Conservation (phyloP, 2,888 invertebrate genomes). For the Halictus ligatus region DNA sequence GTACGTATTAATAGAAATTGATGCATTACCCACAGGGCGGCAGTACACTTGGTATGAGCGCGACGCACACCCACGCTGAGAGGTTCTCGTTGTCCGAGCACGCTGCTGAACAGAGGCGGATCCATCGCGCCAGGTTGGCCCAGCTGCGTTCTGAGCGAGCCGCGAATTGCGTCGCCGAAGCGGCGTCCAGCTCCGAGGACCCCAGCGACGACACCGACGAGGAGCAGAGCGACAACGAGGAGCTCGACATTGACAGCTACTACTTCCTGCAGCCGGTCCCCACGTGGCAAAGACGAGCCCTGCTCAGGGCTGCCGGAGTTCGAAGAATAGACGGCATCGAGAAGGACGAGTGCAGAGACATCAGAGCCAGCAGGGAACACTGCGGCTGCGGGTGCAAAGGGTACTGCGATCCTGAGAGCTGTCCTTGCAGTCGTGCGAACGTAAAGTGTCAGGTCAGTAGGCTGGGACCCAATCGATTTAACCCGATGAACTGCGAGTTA, state of each 20-base stretch:
- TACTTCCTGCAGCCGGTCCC: conserved; percentile 97
- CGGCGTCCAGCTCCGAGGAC: conserved; percentile 91
- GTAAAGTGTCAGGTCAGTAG: conserved; percentile 94
- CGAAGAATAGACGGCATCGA: conserved; percentile 96
- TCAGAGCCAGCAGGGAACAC: conserved; percentile 95
- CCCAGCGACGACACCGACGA: conserved; percentile 92
- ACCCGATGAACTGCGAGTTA: not conserved
- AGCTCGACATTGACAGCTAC: conserved; percentile 94
- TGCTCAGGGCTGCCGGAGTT: conserved; percentile 96
- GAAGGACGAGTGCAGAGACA: conserved; percentile 97
- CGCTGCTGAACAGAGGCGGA: conserved; percentile 93
- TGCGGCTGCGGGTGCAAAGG: conserved; percentile 97
- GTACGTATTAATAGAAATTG: not conserved
- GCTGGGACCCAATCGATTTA: not conserved
- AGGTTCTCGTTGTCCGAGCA: conserved; percentile 95
- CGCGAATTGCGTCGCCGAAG: conserved; percentile 83
- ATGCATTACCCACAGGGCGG: conserved; percentile 75
- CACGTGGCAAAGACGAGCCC: conserved; percentile 94
- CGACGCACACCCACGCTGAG: conserved; percentile 89
- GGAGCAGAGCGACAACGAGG: conserved; percentile 92
- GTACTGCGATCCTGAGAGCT: conserved; percentile 97
- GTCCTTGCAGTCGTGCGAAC: conserved; percentile 96
- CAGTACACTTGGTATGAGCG: conserved; percentile 95
- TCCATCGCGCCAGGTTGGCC: conserved; percentile 92
- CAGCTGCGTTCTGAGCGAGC: conserved; percentile 90